Base-by-base conservation (phyloP, 2,888 invertebrate species). In the Drosophila leonis region DNA sequence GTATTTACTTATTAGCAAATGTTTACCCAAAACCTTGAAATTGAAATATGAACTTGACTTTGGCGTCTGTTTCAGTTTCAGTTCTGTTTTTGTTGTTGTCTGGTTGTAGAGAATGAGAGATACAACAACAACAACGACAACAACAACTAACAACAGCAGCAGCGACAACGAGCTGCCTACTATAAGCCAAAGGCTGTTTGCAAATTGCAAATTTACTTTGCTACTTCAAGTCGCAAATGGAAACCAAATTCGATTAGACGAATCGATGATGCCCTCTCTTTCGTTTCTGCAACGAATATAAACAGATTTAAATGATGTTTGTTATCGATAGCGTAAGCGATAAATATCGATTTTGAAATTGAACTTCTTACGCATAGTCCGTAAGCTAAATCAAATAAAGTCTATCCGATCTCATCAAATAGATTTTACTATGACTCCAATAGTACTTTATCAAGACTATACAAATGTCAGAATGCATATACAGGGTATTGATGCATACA, bases 31-130 rank as follows among this genome's bases (percentile, higher is more conserved):
- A 86, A 83, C 83, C 83, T 83, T 83, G 86, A 83, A 86, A 72
- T 72, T 83, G 66, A 86, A 83, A 81, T 86, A 77, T 83, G 86
- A 83, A 83, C 83, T 83, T 86, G 83, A 81, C 83, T 83, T 81
- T 86, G 83, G 77, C 67, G 57, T 74, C 66, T 78, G 78, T 78
- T 71, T 73, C 54, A 31, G 48, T 46, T 42, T 39, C 56, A 13
- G 46, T 52, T 44, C 18, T 61, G 48, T 35, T 60, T 60, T 59
- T 64, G 52, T 18, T 62, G 57, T 35, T 54, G 66, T 46, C 42
- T 69, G 65, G 73, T 73, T 76, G 29, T 68, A 76, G 67, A 78
- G 72, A 82, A 82, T 27, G 13, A 12, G 13, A 46, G 9, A 24
- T 31, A 49, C 49, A 33, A 18, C 33, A 48, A 18, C 31, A 49